Percentiles rank a stretch among this genome's conserved stretches.
phyloP scores from a whole-genome alignment of 2,888 invertebrate genomes.

The Netelia fuscicornis region DNA sequence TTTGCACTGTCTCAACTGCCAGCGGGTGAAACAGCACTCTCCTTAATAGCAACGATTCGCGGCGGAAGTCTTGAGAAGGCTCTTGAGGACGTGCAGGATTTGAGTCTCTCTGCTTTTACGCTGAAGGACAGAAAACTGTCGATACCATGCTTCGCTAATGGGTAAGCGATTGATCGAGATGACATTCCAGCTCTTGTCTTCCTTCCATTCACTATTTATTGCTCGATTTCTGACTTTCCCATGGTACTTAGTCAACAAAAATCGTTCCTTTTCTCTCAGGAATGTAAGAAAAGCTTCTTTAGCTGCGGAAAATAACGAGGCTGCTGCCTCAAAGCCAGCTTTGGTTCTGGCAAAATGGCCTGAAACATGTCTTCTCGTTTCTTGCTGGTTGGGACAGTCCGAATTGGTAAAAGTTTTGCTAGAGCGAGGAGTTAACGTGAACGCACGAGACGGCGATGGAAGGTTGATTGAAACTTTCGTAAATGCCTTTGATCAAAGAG shows the following conservation, averaged over 20 bases:
- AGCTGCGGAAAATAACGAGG: conserved; percentile 76
- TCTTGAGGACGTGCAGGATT: conserved; percentile 72
- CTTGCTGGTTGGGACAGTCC: conserved; percentile 88
- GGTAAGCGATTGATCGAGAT: conserved; percentile 65
- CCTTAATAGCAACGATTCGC: conserved; percentile 74
- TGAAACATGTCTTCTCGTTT: conserved; percentile 87
- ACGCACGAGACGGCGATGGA: conserved; percentile 89
- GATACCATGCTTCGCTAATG: conserved; percentile 70
- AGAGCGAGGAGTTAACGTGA: conserved; percentile 87
- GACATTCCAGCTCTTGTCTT: not conserved
- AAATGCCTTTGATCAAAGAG: too few relatives aligned
- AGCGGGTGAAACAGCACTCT: conserved; percentile 78
- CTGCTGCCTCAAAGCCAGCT: conserved; percentile 81
- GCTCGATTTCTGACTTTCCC: not conserved
- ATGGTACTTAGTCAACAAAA: not conserved
- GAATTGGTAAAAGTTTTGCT: conserved; percentile 86
- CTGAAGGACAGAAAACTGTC: conserved; percentile 65
- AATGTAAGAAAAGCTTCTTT: conserved; percentile 74
- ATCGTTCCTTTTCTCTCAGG: conserved; percentile 67
- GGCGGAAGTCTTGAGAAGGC: conserved; percentile 73
- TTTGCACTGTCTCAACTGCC: conserved; percentile 78
- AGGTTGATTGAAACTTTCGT: conserved; percentile 85
- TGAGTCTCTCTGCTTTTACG: conserved; percentile 63
- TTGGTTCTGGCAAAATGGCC: conserved; percentile 85
- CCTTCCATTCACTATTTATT: not conserved